These are phyloP conservation scores for Eciton burchellii DNA, from an alignment of 1,140 invertebrate genomes.

Conservation along the genomic window DNA sequence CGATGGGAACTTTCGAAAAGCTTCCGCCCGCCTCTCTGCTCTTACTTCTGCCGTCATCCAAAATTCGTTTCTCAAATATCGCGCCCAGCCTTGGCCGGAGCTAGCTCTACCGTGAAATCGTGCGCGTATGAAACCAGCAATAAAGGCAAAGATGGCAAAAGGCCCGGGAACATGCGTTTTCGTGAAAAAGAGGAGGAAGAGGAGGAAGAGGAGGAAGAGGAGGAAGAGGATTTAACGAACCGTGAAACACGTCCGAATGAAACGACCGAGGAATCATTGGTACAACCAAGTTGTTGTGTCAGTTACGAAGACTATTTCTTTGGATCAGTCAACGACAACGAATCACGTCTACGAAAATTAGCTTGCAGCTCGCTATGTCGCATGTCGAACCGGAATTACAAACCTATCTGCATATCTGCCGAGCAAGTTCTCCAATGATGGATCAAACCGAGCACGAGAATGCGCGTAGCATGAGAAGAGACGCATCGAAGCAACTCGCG, in stretches of 20 bases:
- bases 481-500: background rate
- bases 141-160: conserved; percentile 40
- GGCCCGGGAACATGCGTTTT: background rate
- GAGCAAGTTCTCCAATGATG: background rate
- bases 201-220: too few species aligned
- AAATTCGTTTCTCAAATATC: conserved; percentile 60
- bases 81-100: conserved; percentile 50
- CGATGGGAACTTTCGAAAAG: conserved; percentile 46
- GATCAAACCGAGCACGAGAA: background rate
- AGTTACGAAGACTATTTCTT: background rate
- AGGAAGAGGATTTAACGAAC: conserved; percentile 32
- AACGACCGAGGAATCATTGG: conserved; percentile 9
- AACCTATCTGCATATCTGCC: background rate
- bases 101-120: conserved; percentile 46
- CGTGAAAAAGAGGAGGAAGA: conserved; percentile 25
- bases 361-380: background rate
- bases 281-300: conserved; percentile 5
- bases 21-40: conserved; percentile 29
- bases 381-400: background rate
- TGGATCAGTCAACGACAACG: background rate
- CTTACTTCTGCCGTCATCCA: conserved; percentile 57
- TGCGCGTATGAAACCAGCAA: conserved; percentile 48
- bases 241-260: background rate
- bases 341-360: background rate
- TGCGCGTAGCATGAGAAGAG: background rate